Percentiles rank a stretch among this genome's conserved stretches.
phyloP scores from a whole-genome alignment of 2,797 vertebrate genomes.

The Danio aesculapii region DNA sequence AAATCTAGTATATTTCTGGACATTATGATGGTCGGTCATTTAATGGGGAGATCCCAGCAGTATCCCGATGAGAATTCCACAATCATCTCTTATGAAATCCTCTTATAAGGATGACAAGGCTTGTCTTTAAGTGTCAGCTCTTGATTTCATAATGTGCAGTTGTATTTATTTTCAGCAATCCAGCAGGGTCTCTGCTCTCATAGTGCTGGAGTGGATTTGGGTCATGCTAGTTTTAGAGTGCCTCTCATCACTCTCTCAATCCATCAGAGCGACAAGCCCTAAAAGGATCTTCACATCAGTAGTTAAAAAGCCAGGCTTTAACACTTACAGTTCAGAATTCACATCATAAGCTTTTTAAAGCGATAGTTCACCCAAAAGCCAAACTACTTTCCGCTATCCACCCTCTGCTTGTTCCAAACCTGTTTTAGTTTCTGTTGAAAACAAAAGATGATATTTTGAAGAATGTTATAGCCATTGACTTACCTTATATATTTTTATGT shows the following conservation, averaged over 20 bases:
- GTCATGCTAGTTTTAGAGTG: conserved; percentile 37
- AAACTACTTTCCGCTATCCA: too few relatives aligned
- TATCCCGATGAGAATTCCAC: conserved; percentile 24
- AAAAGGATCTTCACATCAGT: conserved; percentile 30
- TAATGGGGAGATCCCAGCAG: conserved; percentile 24
- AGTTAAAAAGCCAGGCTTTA: conserved; percentile 17
- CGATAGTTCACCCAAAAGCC: background rate
- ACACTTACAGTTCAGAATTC: conserved; percentile 19
- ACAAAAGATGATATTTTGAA: too few relatives aligned
- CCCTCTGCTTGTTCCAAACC: too few relatives aligned
- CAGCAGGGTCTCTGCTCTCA: conserved; percentile 45
- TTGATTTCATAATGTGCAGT: conserved; percentile 47
- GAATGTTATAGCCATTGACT: too few relatives aligned
- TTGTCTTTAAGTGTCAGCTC: conserved; percentile 34
- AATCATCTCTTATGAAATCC: conserved; percentile 27
- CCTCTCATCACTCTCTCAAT: conserved; percentile 39
- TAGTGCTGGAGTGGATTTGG: conserved; percentile 37
- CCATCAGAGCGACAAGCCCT: conserved; percentile 17
- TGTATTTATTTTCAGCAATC: conserved; percentile 40
- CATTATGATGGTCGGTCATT: conserved; percentile 11
- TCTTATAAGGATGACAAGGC: conserved; percentile 23
- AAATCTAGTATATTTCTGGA: background rate
- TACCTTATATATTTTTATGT: too few relatives aligned
- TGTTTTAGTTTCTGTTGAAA: too few relatives aligned
- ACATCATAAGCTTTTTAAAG: conserved; percentile 5